Conservation (phyloP, 2,797 vertebrate species). For the Tenualosa ilisha region DNA sequence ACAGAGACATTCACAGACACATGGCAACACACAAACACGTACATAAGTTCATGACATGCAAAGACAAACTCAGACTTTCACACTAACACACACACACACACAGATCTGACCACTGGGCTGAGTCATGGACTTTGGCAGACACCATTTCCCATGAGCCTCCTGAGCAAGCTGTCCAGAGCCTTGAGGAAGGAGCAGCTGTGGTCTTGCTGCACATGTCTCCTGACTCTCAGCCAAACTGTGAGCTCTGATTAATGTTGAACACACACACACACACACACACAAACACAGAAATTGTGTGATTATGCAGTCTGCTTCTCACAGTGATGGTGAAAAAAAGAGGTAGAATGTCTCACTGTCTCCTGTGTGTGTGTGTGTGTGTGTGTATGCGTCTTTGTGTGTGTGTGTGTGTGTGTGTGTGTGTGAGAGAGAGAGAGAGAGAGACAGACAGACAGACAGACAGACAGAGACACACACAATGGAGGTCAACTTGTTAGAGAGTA, state of each 20-base stretch:
- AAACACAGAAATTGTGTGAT: neutral
- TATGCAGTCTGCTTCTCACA: neutral
- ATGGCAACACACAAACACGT: neutral
- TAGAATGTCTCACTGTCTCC: neutral
- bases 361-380: constrained; percentile 13
- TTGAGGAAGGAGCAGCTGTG: constrained; percentile 41
- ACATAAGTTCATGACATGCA: neutral
- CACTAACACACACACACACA: neutral
- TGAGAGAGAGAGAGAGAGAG: neutral
- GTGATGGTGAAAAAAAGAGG: neutral
- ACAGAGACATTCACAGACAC: neutral
- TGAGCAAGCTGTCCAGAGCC: constrained; percentile 24
- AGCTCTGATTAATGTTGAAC: constrained; percentile 8
- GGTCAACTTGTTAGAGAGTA: neutral
- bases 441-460: constrained; percentile 12
- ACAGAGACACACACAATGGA: neutral
- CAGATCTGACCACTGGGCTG: neutral
- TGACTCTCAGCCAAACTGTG: constrained; percentile 28
- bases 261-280: neutral
- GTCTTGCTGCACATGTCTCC: constrained; percentile 36
- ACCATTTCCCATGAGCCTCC: constrained; percentile 36
- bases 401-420: constrained; percentile 32
- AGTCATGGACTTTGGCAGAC: constrained; percentile 27
- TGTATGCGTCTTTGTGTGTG: constrained; percentile 26
- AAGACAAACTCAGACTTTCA: neutral